phyloP scores from a whole-genome alignment of 2,113 vertebrate species.

The Sisor rabdophorus region DNA sequence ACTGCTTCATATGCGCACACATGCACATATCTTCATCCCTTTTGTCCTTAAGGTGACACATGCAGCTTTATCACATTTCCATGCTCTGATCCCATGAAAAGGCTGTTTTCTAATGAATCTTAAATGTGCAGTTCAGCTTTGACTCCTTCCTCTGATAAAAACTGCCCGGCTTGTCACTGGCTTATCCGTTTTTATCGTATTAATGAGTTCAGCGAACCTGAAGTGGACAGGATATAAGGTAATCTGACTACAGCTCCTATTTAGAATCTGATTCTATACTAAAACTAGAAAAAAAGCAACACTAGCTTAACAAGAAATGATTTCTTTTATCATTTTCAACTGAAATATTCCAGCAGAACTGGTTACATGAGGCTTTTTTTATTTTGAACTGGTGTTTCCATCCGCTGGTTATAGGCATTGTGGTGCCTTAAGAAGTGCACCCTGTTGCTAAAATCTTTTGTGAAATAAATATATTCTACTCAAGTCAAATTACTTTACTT shows the following conservation, averaged over 20 bases:
- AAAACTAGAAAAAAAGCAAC: conserved; percentile 6
- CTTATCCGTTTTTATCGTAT: conserved; percentile 56
- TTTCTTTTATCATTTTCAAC: too few relatives aligned
- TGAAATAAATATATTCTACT: too few relatives aligned
- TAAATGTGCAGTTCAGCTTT: conserved; percentile 29
- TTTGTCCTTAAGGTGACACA: neutral
- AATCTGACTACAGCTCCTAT: conserved; percentile 51
- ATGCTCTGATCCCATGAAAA: neutral
- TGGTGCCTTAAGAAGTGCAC: too few relatives aligned
- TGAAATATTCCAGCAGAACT: too few relatives aligned
- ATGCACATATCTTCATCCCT: conserved; percentile 10
- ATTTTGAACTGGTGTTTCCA: too few relatives aligned
- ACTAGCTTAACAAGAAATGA: neutral
- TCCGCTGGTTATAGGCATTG: too few relatives aligned
- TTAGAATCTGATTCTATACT: conserved; percentile 18
- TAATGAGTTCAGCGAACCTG: conserved; percentile 40
- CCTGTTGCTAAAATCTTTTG: too few relatives aligned
- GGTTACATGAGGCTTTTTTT: too few relatives aligned
- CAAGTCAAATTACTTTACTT: too few relatives aligned
- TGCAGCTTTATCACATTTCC: conserved; percentile 15
- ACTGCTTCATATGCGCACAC: neutral
- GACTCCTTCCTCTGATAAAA: conserved; percentile 53
- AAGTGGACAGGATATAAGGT: conserved; percentile 47
- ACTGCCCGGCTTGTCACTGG: conserved; percentile 46
- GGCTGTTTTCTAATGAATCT: conserved; percentile 32